Conservation (phyloP, 1,140 invertebrate species). For the Hypothenemus hampei region DNA sequence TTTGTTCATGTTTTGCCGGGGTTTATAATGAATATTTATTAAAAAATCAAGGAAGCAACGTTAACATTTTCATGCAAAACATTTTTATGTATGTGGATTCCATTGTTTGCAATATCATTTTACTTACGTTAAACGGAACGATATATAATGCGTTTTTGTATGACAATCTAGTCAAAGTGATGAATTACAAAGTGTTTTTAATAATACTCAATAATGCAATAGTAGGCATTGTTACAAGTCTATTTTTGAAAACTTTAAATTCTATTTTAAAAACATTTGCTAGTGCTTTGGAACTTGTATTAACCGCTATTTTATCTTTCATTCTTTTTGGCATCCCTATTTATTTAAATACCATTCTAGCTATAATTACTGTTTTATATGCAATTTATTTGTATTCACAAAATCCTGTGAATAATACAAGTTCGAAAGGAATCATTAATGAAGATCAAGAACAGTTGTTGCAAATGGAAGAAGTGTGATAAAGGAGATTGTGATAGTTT, state of each 20-base stretch:
- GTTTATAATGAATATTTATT: constrained; percentile 95
- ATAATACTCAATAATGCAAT: constrained; percentile 88
- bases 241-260: constrained; percentile 89
- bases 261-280: constrained; percentile 96
- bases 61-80: constrained; percentile 92
- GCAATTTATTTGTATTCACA: constrained; percentile 84
- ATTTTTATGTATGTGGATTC: constrained; percentile 95
- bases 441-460: constrained; percentile 14
- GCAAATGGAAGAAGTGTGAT: constrained; percentile 28
- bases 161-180: constrained; percentile 55
- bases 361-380: constrained; percentile 78
- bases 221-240: constrained; percentile 89
- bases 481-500: neutral
- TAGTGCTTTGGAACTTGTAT: constrained; percentile 85
- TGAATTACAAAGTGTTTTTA: constrained; percentile 65
- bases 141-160: constrained; percentile 54
- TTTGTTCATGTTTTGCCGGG: constrained; percentile 90
- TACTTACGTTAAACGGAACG: constrained; percentile 64
- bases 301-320: constrained; percentile 86
- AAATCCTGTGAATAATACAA: constrained; percentile 68
- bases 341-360: constrained; percentile 72
- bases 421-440: neutral
- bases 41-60: constrained; percentile 75
- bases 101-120: constrained; percentile 77
- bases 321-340: constrained; percentile 85